These are phyloP conservation scores for Drymonia ruficornis DNA, from an alignment of 2,888 invertebrate genomes.

Conservation along the genomic window DNA sequence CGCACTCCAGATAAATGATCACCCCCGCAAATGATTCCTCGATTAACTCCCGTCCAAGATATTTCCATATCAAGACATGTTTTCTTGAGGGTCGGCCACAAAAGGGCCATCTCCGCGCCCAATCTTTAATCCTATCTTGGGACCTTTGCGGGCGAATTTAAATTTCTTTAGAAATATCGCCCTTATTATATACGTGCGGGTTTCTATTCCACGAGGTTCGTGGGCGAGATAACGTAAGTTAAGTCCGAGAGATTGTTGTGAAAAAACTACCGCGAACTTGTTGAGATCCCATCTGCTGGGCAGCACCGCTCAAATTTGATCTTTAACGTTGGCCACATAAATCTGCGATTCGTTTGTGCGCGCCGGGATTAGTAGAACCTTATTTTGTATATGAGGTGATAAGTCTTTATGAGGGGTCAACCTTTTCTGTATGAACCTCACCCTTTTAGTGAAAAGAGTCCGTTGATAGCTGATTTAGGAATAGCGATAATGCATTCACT, in stretches of 20 bases:
- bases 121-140: conserved; percentile 85
- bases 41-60: conserved; percentile 77
- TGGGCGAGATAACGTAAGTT: conserved; percentile 83
- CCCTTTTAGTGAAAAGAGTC: conserved; percentile 85
- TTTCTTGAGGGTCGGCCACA: conserved; percentile 84
- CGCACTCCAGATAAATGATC: conserved; percentile 76
- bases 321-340: conserved; percentile 55
- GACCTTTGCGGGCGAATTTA: conserved; percentile 85
- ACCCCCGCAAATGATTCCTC: conserved; percentile 80
- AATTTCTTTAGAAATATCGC: conserved; percentile 85
- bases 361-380: conserved; percentile 78
- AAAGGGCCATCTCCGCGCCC: conserved; percentile 83
- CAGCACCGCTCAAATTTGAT: conserved; percentile 58
- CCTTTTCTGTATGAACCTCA: conserved; percentile 83
- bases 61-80: conserved; percentile 85
- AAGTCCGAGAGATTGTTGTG: conserved; percentile 85
- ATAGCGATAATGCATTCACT: conserved; percentile 81
- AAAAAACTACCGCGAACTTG: conserved; percentile 83
- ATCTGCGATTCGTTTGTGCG: conserved; percentile 51
- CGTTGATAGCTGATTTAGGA: conserved; percentile 85
- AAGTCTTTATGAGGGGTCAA: conserved; percentile 86
- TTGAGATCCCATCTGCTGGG: conserved; percentile 72
- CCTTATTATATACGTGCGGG: conserved; percentile 84
- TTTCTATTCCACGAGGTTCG: conserved; percentile 82
- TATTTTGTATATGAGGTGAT: conserved; percentile 85